Evolutionary conservation across 1,140 invertebrate species (phyloP), one percentile per base, ranked within the genome.

Genomic region (Brachionus sp.): DNA sequence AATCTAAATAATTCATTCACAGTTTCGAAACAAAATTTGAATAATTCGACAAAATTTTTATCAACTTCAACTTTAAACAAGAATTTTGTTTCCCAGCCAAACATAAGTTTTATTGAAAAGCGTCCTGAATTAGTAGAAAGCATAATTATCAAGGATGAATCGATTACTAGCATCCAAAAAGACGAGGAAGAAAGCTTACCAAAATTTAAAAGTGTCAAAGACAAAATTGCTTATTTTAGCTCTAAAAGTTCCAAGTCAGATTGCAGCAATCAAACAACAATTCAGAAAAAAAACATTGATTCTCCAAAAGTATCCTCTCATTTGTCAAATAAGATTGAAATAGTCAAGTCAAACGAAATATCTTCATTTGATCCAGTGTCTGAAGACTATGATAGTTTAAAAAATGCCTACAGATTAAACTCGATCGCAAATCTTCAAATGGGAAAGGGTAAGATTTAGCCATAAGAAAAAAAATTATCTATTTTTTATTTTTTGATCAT

Each of bases 151-250:
- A 75, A 75, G 46, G 39, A 75, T 12, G 70, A 75, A 10, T 75
- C 70, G 6, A 19, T 75, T 13, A 25, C 25, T 6, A 46, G 42
- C 44, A 25, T 46, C 6, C 7, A 75, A 75, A 44, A 44, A 75
- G 39, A 16, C 35, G 39, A 19, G 19, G 44, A 23, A 25, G 70
- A 75, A 5, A 75, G 42, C 29, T 46, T 75, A 12, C 70, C 25
- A 25, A 75, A 23, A 35, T 75, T 75, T 19, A 75, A 75, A 46
- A 75, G 70, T 42, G 25, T 75, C 4, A 33, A 35, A 75, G 70
- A 75, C 10, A 75, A 75, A 46, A 75, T 75, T 46, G 70, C 70
- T 25, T 75, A 75, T 46, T 75, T 75, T 75, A 75, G 70, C 46
- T 75, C 70, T 1, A 75, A 75, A 46, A 25, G 16, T 12, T 23